Percentiles rank a stretch among this genome's conserved stretches.
These are phyloP conservation scores for Drosophila melanosoma DNA, from an alignment of 2,888 invertebrate genomes.

Conservation along the genomic window DNA sequence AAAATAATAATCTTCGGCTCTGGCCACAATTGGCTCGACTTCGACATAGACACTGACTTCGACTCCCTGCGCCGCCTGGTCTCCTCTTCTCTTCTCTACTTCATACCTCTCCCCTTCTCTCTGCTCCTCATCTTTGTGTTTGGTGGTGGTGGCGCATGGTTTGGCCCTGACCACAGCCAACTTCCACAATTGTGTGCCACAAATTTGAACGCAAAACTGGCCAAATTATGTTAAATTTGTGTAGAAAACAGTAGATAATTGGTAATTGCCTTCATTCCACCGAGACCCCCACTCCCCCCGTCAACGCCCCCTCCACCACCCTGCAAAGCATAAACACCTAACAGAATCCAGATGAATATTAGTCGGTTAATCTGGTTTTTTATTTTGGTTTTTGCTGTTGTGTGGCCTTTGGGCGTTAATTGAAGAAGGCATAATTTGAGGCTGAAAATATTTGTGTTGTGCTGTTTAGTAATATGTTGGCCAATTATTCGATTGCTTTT, in stretches of 20 bases:
- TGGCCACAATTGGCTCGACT: slow-evolving; percentile 55
- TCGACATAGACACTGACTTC: slow-evolving; percentile 10
- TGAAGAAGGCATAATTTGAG: slow-evolving; percentile 75
- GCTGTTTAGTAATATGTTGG: slow-evolving; percentile 34
- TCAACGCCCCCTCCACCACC: slow-evolving; percentile 1
- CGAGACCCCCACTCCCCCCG: slow-evolving; percentile 9
- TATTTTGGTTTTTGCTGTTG: slow-evolving; percentile 30
- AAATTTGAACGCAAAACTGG: slow-evolving; percentile 81
- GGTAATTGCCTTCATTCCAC: slow-evolving; percentile 79
- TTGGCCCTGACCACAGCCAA: slow-evolving; percentile 81
- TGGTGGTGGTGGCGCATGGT: slow-evolving; percentile 42
- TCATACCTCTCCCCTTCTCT: background rate
- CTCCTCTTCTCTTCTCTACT: background rate
- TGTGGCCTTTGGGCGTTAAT: slow-evolving; percentile 72
- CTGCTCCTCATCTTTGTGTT: background rate
- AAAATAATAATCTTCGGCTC: slow-evolving; percentile 74
- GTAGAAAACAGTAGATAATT: slow-evolving; percentile 82
- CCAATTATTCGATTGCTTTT: slow-evolving; percentile 55
- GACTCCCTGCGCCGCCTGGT: background rate
- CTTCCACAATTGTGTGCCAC: slow-evolving; percentile 79
- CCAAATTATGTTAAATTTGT: slow-evolving; percentile 82
- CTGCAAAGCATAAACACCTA: background rate
- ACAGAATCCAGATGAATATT: slow-evolving; percentile 55
- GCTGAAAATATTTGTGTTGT: slow-evolving; percentile 33
- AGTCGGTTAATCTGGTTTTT: slow-evolving; percentile 40